These are phyloP conservation scores for Charadrius vociferus DNA, from an alignment of 2,113 vertebrate species.

Conservation along the genomic window DNA sequence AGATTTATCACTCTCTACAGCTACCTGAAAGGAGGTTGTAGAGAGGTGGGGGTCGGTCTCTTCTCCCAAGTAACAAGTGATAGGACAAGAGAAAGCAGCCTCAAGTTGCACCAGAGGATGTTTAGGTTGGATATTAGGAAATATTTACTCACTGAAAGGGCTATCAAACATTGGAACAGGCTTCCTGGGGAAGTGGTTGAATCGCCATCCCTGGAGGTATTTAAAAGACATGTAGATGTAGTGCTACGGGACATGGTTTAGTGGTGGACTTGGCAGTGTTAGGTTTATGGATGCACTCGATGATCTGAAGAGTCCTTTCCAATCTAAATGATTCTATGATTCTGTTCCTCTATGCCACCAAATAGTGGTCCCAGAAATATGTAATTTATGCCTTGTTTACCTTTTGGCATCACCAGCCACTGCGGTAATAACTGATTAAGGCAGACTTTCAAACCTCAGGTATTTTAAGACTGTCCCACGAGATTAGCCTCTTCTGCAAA, in stretches of 20 bases:
- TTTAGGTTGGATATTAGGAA: not conserved
- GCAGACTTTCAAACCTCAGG: not conserved
- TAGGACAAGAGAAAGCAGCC: fast-evolving
- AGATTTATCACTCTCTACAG: not conserved
- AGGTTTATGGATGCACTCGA: fast-evolving
- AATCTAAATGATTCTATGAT: not conserved
- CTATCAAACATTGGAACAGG: not conserved
- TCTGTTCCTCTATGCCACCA: not conserved
- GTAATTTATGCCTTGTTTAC: not conserved
- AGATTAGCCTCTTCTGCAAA: not conserved
- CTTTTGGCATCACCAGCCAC: not conserved
- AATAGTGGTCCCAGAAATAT: not conserved
- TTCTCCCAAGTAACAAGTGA: fast-evolving
- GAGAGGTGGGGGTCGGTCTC: fast-evolving
- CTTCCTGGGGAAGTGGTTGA: not conserved
- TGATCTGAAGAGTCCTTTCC: not conserved
- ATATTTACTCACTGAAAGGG: fast-evolving
- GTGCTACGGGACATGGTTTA: not conserved
- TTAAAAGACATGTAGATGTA: fast-evolving
- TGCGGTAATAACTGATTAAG: not conserved
- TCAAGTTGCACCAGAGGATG: fast-evolving
- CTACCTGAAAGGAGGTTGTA: not conserved
- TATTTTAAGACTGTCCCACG: not conserved
- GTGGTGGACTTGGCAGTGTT: too few species aligned
- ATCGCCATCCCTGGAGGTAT: not conserved